A percentile compares a stretch with the other conserved stretches of the same genome.
phyloP scores from a whole-genome alignment of 92 coral and sea anemone species.

The Plumapathes pennacea region DNA sequence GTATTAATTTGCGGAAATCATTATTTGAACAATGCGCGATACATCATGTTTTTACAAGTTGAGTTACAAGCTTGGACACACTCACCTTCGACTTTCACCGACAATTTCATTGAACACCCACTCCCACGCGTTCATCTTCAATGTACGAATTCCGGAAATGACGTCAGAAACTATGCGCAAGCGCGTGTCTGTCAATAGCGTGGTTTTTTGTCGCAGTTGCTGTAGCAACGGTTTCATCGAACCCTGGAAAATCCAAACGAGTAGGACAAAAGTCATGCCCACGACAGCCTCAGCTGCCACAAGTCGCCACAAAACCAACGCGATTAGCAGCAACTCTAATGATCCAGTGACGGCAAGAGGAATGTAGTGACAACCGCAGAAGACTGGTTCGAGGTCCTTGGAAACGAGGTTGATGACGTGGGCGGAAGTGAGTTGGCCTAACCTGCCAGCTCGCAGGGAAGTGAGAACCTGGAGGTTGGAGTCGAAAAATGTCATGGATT shows the following conservation, averaged over 20 bases:
- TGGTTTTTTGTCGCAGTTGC: background rate
- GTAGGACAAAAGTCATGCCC: background rate
- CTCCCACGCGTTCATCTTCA: conserved; percentile 18
- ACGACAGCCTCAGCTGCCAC: conserved; percentile 1
- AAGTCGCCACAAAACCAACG: background rate
- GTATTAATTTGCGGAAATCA: too few species aligned
- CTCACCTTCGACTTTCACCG: too few species aligned
- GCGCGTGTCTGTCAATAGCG: background rate
- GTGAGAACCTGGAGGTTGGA: too few species aligned
- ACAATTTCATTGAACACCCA: conserved; percentile 4
- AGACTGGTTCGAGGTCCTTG: conserved; percentile 24
- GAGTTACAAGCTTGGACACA: too few species aligned
- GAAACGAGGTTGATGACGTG: conserved; percentile 34
- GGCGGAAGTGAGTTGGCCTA: conserved; percentile 11
- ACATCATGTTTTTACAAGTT: too few species aligned
- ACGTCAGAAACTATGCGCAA: background rate
- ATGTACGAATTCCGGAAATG: conserved; percentile 11
- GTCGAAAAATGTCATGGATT: too few species aligned
- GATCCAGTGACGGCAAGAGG: conserved; percentile 9
- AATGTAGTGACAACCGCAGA: background rate
- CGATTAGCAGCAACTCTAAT: background rate
- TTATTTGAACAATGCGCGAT: too few species aligned
- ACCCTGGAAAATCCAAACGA: background rate
- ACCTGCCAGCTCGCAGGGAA: conserved; percentile 1
- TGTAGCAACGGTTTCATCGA: background rate